Evolutionary conservation across 2,888 invertebrate species (phyloP).

Genomic region (Eumacrocentrus americanus): DNA sequence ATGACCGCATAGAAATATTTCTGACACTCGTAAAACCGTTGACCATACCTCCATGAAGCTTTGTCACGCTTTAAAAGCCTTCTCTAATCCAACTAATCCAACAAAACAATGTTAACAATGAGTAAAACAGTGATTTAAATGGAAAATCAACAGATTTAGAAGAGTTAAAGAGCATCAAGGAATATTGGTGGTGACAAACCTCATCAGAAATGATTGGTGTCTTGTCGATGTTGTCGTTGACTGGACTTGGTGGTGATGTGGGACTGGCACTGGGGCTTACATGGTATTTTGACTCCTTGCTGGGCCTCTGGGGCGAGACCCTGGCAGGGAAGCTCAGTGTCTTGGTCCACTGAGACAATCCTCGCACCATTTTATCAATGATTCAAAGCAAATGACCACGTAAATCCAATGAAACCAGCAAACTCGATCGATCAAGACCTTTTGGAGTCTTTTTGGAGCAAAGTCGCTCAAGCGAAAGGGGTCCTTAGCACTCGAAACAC

Average conservation of each 20-base stretch:
- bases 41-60: neutral
- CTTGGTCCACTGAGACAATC: slow-evolving; percentile 89
- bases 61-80: too few species aligned
- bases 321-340: slow-evolving; percentile 87
- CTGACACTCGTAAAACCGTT: neutral
- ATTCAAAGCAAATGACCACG: neutral
- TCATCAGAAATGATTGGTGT: slow-evolving; percentile 56
- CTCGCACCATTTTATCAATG: slow-evolving; percentile 76
- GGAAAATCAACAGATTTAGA: too few species aligned
- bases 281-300: slow-evolving; percentile 69
- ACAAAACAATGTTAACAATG: neutral
- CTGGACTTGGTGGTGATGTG: slow-evolving; percentile 58
- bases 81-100: too few species aligned
- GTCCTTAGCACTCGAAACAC: neutral
- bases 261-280: slow-evolving; percentile 63
- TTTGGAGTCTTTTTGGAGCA: neutral
- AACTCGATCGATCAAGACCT: neutral
- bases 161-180: too few species aligned
- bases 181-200: slow-evolving; percentile 46
- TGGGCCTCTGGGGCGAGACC: slow-evolving; percentile 80
- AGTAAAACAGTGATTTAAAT: too few species aligned
- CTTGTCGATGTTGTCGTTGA: slow-evolving; percentile 56
- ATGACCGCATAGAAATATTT: neutral
- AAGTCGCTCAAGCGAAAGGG: neutral
- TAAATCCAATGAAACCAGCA: neutral